Evolutionary conservation across 53 echinoderm and acorn worm genomes (phyloP), one percentile per base, ranked within the genome.

Genomic region (Patiria pectinifera): DNA sequence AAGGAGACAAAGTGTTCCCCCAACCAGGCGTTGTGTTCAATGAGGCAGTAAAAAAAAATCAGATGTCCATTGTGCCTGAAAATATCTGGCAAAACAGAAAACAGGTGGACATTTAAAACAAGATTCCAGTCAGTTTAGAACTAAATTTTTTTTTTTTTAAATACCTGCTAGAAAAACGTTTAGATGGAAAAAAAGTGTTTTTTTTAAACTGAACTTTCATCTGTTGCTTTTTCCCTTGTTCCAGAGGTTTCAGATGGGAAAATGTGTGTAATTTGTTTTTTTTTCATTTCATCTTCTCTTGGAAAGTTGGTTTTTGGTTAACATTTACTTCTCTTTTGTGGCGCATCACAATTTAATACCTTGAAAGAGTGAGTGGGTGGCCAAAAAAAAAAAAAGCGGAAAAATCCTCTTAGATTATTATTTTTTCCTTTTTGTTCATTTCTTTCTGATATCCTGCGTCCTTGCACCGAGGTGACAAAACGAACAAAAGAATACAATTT

Each of bases 401-500:
- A 82, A 7, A 82, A 82, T 12, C 79, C 58, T 82, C 49, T 53
- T 4, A 59, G 82, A 59, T 58, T 49, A 75, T 48, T 13, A 44
- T 87, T 59, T 77, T 11, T 21, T 23, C 4, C 76, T 59, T 76
- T 26, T 25, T 53, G 53, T 53, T 53, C 53, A 53, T 71, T 87
- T 59, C 59, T 11, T 26, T 25, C 21, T 23, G 49, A 11, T 26
- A 43, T 59, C 44, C 46, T 61, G 71, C 23, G 59, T 74, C 71
- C 75, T 86, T 74, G n/a, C 71, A 49, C 71, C 19, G 48, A 12
- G 48, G 59, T 1, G 49, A 59, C 7, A 53, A 82, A 21, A 82
- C 59, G 45, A 62, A 88, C 77, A 78, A 88, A 88, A 60, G 77
- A 88, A 78, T 59, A 88, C 86, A 88, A 88, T 60, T 88, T 88